Evolutionary conservation across 2,888 invertebrate genomes (phyloP).

Genomic region (Lagria hirta): DNA sequence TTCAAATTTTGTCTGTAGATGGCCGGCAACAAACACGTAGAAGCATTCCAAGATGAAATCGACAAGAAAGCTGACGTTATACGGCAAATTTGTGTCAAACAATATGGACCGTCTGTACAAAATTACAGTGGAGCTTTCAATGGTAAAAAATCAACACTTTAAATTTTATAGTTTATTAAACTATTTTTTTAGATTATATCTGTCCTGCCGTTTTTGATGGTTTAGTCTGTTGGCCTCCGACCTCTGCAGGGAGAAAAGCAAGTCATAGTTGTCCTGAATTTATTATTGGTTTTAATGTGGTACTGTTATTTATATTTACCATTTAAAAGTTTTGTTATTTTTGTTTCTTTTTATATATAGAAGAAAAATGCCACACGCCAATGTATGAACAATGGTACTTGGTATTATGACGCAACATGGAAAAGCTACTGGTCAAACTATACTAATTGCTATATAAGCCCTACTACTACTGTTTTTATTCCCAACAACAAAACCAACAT

Average conservation of each 20-base stretch:
- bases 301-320: constrained; percentile 22
- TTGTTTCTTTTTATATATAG: constrained; percentile 40
- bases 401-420: constrained; percentile 53
- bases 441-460: constrained; percentile 53
- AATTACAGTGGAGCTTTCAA: no score
- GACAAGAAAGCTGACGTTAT: no score
- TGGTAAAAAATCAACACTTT: no score
- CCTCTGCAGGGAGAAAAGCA: constrained; percentile 53
- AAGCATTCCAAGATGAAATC: no score
- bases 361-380: constrained; percentile 55
- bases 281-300: constrained; percentile 53
- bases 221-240: constrained; percentile 60
- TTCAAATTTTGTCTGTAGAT: no score
- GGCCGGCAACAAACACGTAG: no score
- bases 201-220: constrained; percentile 61
- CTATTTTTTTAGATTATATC: constrained; percentile 44
- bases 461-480: constrained; percentile 51
- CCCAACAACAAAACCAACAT: constrained; percentile 34
- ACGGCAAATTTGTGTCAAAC: no score
- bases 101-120: no score
- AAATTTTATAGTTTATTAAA: no score
- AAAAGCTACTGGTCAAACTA: constrained; percentile 61
- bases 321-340: neutral
- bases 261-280: constrained; percentile 57
- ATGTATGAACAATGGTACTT: constrained; percentile 56